phyloP scores from a whole-genome alignment of 2,113 vertebrate genomes.

The Festucalex cinctus region DNA sequence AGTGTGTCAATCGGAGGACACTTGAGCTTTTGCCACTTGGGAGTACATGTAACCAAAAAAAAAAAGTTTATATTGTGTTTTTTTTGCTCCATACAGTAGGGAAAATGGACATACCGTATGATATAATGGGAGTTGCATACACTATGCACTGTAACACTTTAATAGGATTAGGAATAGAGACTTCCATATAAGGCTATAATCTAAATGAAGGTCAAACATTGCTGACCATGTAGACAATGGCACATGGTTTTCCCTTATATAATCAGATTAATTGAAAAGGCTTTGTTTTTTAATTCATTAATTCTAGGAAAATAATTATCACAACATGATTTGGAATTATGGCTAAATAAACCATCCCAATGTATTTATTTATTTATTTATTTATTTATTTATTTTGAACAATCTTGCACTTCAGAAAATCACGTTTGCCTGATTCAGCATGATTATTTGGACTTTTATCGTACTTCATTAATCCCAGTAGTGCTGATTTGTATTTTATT shows the following conservation, averaged over 20 bases:
- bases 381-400: no score
- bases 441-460: not conserved
- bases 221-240: not conserved
- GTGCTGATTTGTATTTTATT: not conserved
- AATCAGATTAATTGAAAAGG: no score
- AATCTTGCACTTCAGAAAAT: no score
- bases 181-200: not conserved
- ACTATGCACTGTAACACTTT: not conserved
- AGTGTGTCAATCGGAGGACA: no score
- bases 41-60: not conserved
- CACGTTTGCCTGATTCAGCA: not conserved
- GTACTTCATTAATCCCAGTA: no score
- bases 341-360: no score
- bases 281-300: no score
- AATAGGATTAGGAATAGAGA: not conserved
- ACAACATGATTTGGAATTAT: no score
- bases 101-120: not conserved
- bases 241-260: not conserved
- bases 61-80: not conserved
- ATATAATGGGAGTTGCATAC: not conserved
- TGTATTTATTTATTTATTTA: no score
- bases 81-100: not conserved
- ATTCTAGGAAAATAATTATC: no score
- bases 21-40: no score
- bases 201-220: not conserved